Percentiles rank a stretch among this genome's conserved stretches.
Conservation (phyloP, 1,140 invertebrate genomes). For the Lutraria rhynchaena region DNA sequence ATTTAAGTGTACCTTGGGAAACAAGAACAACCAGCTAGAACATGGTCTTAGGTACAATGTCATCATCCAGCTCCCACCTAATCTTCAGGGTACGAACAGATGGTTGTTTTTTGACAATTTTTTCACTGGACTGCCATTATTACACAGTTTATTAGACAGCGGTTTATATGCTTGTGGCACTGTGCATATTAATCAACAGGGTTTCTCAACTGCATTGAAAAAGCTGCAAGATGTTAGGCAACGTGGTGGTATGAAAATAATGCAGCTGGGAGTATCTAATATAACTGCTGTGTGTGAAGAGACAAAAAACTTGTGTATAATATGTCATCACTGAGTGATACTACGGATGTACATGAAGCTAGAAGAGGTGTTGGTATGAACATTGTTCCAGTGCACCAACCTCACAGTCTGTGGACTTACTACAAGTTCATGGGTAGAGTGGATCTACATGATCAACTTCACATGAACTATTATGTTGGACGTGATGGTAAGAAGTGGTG, state of each 20-base stretch:
- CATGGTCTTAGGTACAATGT: constrained; percentile 31
- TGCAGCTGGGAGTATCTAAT: constrained; percentile 9
- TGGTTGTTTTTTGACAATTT: constrained; percentile 21
- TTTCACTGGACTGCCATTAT: constrained; percentile 12
- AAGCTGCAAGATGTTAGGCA: background rate
- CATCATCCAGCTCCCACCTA: background rate
- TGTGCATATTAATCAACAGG: too few relatives aligned
- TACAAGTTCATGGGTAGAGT: too few relatives aligned
- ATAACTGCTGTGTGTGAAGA: constrained; percentile 3
- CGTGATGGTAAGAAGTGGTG: too few relatives aligned
- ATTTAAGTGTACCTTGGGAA: constrained; percentile 19
- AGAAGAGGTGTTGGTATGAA: background rate
- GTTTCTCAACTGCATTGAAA: too few relatives aligned
- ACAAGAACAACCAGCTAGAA: constrained; percentile 7
- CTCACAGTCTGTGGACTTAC: too few relatives aligned
- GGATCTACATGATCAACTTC: too few relatives aligned
- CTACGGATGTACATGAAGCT: constrained; percentile 10
- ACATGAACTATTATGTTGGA: too few relatives aligned
- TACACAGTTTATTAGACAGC: constrained; percentile 11
- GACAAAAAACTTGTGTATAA: constrained; percentile 14
- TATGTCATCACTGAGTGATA: constrained; percentile 12
- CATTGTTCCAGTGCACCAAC: background rate
- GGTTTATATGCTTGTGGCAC: constrained; percentile 35
- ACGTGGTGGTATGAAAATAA: constrained; percentile 15
- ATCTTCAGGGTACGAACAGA: constrained; percentile 1